These are phyloP conservation scores for Sebastes ruberrimus DNA, from an alignment of 2,797 vertebrate genomes.

Conservation along the genomic window DNA sequence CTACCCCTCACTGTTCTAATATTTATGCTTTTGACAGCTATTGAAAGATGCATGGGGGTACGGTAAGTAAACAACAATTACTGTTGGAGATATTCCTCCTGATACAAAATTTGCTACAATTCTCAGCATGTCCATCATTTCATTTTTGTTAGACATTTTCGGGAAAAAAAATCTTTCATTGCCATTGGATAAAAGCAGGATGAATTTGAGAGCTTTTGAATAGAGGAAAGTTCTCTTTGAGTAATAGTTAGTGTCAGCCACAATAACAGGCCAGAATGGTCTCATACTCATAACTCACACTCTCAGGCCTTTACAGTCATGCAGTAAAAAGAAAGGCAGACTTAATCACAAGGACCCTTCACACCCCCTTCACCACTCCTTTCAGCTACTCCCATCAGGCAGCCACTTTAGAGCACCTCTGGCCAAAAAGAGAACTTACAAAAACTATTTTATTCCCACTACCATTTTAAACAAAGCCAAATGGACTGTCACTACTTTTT, in stretches of 20 bases:
- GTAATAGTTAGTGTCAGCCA: conserved; percentile 29
- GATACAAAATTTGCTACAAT: background rate
- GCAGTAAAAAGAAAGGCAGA: background rate
- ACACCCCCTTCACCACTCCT: background rate
- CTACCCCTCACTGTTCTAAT: background rate
- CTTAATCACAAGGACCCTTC: background rate
- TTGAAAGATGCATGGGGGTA: conserved; percentile 1
- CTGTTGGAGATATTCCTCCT: background rate
- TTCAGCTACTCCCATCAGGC: background rate
- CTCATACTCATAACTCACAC: conserved; percentile 16
- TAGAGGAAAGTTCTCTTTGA: conserved; percentile 18
- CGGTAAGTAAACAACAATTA: too few species aligned
- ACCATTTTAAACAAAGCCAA: background rate
- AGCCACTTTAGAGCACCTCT: background rate
- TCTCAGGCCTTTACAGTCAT: background rate
- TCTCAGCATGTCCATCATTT: conserved; percentile 11
- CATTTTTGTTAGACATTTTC: background rate
- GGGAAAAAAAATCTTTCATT: background rate
- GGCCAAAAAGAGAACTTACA: background rate
- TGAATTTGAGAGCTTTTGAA: conserved; percentile 19
- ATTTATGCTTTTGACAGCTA: conserved; percentile 10
- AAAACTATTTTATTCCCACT: background rate
- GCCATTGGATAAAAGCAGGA: background rate
- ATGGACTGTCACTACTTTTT: background rate
- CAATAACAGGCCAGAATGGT: conserved; percentile 25